Conservation (phyloP, 2,888 invertebrate species). For the Limulus polyphemus region DNA sequence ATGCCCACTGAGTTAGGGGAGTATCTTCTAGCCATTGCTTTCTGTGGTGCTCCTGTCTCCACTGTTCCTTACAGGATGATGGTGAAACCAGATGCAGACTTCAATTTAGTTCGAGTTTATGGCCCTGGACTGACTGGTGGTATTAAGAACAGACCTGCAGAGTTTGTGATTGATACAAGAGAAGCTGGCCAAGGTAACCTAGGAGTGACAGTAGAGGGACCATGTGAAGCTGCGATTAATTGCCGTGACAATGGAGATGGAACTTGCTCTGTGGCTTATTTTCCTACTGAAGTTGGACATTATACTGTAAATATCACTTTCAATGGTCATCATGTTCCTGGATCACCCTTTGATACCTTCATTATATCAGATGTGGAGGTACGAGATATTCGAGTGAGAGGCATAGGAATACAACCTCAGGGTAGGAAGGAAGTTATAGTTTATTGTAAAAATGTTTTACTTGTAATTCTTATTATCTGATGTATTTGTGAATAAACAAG, state of each 20-base stretch:
- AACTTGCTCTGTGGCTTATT: constrained; percentile 71
- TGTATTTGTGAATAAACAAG: too few relatives aligned
- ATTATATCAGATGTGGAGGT: constrained; percentile 48
- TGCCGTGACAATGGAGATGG: constrained; percentile 79
- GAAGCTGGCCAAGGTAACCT: constrained; percentile 69
- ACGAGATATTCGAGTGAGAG: constrained; percentile 55
- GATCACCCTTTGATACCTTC: constrained; percentile 54
- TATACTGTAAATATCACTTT: constrained; percentile 76
- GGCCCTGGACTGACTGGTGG: constrained; percentile 59
- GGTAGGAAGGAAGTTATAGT: constrained; percentile 41
- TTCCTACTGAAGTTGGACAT: constrained; percentile 67
- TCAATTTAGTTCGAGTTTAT: constrained; percentile 50
- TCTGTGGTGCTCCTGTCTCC: constrained; percentile 60
- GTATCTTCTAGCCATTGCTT: constrained; percentile 62
- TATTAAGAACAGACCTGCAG: constrained; percentile 55
- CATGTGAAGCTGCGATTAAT: constrained; percentile 73
- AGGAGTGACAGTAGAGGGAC: constrained; percentile 72
- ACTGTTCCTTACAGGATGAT: constrained; percentile 47
- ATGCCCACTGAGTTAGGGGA: constrained; percentile 67
- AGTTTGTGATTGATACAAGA: constrained; percentile 68
- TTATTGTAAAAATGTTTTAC: too few relatives aligned
- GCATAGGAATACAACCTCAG: constrained; percentile 60
- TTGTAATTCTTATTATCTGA: too few relatives aligned
- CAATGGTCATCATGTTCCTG: constrained; percentile 68
- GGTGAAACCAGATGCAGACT: constrained; percentile 49